A percentile compares a stretch with the other conserved stretches of the same genome.
phyloP scores from a whole-genome alignment of 2,797 vertebrate genomes.

The Brachymystax lenok region DNA sequence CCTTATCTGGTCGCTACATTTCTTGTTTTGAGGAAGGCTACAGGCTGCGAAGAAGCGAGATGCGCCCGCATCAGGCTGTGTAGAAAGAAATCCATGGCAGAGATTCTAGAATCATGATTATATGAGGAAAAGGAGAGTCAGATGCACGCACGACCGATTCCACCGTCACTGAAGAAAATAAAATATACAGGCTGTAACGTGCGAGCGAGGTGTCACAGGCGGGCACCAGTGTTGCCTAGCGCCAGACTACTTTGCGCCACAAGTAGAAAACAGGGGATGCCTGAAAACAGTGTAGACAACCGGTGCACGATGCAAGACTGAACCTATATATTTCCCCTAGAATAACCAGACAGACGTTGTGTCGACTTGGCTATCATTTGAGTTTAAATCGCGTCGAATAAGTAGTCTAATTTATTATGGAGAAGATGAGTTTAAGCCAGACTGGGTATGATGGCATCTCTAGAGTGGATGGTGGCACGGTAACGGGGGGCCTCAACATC shows the following conservation, averaged over 20 bases:
- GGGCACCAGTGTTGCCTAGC: conserved; percentile 21
- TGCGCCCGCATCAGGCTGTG: neutral
- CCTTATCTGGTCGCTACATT: neutral
- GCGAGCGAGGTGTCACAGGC: conserved; percentile 11
- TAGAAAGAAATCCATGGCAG: neutral
- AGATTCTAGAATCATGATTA: neutral
- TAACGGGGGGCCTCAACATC: conserved; percentile 49
- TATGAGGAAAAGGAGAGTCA: neutral
- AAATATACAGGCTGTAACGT: neutral
- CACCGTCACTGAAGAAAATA: neutral
- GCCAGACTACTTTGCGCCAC: conserved; percentile 10
- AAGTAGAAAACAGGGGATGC: conserved; percentile 13
- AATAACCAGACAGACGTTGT: neutral
- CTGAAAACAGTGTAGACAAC: conserved; percentile 1
- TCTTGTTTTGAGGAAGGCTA: neutral
- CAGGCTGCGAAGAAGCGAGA: neutral
- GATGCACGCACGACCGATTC: neutral
- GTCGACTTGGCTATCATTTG: neutral
- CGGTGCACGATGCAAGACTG: conserved; percentile 15
- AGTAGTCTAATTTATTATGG: conserved; percentile 1
- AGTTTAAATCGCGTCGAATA: neutral
- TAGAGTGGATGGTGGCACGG: conserved; percentile 59
- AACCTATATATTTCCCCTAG: neutral
- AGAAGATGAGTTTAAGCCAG: conserved; percentile 65
- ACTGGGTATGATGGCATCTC: conserved; percentile 61